These are phyloP conservation scores for Myotis planiceps DNA, from an alignment of 2,797 vertebrate species.

Conservation along the genomic window DNA sequence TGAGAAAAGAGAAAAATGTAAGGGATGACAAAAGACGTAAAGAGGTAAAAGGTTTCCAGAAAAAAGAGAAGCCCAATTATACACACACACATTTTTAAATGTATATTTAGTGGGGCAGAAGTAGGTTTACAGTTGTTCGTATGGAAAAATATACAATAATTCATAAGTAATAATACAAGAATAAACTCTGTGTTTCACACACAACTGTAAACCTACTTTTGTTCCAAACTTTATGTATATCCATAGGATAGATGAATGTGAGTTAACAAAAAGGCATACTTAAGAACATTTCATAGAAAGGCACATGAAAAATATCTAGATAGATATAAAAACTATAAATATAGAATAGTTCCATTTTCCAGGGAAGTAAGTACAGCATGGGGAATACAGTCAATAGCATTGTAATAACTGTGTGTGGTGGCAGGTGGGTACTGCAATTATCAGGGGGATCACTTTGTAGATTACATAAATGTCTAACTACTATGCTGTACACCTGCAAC, in stretches of 20 bases:
- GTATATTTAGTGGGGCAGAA: no score
- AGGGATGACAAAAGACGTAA: no score
- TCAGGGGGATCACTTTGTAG: not conserved
- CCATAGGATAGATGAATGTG: not conserved
- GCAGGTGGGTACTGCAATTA: not conserved
- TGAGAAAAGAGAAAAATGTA: not conserved
- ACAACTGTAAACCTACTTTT: not conserved
- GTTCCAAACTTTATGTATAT: not conserved
- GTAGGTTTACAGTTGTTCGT: no score
- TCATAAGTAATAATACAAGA: no score
- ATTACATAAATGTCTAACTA: not conserved
- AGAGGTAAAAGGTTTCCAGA: no score
- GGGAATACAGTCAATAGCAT: not conserved
- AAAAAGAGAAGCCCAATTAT: no score
- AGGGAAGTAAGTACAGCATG: not conserved
- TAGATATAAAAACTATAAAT: not conserved
- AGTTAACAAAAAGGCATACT: not conserved
- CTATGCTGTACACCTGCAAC: not conserved
- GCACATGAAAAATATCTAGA: not conserved
- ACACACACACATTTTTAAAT: no score
- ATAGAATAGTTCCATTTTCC: not conserved
- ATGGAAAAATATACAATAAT: no score
- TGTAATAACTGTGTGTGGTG: not conserved
- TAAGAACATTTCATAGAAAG: not conserved
- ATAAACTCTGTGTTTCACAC: no score